Base-by-base conservation (phyloP, 2,888 invertebrate genomes). In the Pilophorus perplexus region DNA sequence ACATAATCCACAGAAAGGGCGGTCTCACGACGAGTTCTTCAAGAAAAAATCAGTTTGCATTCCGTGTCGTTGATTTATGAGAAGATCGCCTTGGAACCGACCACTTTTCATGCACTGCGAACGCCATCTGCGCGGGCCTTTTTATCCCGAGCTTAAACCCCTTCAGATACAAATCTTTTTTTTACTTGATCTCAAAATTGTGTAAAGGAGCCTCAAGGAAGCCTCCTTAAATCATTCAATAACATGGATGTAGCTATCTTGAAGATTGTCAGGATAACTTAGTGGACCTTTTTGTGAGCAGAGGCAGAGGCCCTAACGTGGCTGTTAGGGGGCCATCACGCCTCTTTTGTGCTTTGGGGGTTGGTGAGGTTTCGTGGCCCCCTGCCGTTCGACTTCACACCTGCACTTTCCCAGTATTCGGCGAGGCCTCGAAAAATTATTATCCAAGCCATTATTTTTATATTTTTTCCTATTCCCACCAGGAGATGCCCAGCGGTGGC, bases 241-340 rank as follows among this genome's bases (percentile, higher is more conserved):
- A 62, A 46, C 62, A 16, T 62, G 62, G 46, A 62, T 62, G 62
- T 62, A 46, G 62, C 62, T 40, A 62, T 62, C 62, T 62, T 44
- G 46, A 20, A 62, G 62, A 62, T 62, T 62, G 62, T 62, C 62
- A 62, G 48, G 62, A 62, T 62, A 62, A 62, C 62, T 62, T 62
- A 62, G 46, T 46, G 48, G 33, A 16, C 48, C 62, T 46, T 46
- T 62, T 46, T 44, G 28, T 22, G 5, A n/a, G 27, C 46, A 46
- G n/a, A 22, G 60, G 22, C n/a, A n/a, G n/a, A n/a, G n/a, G n/a
- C n/a, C n/a, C n/a, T n/a, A n/a, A n/a, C n/a, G n/a, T n/a, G 46
- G 48, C 62, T 62, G 62, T 62, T 62, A 62, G n/a, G 18, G 22
- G 37, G 8, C 62, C 62, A 62, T 62, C 62, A 62, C 62, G 62